Evolutionary conservation across 2,113 vertebrate genomes (phyloP).

Genomic region (Corynorhinus townsendii): DNA sequence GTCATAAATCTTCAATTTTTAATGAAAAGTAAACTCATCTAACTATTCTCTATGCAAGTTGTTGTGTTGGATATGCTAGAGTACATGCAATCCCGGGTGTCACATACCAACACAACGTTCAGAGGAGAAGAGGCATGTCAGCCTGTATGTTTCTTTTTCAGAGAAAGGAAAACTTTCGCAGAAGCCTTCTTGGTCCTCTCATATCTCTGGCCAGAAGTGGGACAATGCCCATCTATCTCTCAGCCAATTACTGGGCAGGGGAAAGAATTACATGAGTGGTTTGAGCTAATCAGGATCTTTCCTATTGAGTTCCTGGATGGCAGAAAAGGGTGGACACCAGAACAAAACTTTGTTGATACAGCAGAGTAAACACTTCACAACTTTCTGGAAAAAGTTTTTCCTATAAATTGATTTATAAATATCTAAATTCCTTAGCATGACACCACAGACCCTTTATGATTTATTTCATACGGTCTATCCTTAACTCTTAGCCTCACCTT

Average conservation of each 20-base stretch:
- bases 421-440: neutral
- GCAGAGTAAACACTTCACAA: neutral
- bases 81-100: neutral
- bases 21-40: neutral
- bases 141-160: neutral
- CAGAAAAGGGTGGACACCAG: neutral
- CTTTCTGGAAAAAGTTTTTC: neutral
- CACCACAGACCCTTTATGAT: neutral
- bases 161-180: neutral
- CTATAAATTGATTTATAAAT: neutral
- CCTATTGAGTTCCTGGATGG: neutral
- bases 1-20: neutral
- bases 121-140: neutral
- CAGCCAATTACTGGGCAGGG: neutral
- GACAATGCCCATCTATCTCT: neutral
- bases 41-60: neutral
- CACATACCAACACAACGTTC: neutral
- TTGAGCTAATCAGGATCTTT: neutral
- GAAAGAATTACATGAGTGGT: neutral
- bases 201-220: neutral
- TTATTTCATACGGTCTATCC: neutral
- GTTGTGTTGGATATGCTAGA: neutral
- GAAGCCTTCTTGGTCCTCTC: neutral
- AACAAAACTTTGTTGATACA: neutral
- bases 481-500: neutral